Evolutionary conservation across 2,797 vertebrate genomes (phyloP).

Genomic region (Trichosurus vulpecula): DNA sequence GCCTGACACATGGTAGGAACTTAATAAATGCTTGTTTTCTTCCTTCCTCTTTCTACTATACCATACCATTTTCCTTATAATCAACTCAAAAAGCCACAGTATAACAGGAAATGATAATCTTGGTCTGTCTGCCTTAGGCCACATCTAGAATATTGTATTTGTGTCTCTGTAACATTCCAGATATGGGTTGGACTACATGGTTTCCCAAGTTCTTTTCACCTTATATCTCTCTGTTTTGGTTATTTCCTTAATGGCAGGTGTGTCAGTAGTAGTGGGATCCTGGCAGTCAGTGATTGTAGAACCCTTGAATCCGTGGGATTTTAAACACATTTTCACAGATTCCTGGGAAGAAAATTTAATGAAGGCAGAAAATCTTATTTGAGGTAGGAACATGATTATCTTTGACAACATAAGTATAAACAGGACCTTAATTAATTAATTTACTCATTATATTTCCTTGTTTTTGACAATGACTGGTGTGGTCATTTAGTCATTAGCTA

Average conservation of each 20-base stretch:
- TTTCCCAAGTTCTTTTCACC: background rate
- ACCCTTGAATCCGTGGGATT: background rate
- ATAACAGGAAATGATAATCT: background rate
- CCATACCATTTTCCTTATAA: background rate
- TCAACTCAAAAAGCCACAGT: background rate
- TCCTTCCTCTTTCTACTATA: background rate
- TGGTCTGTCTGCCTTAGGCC: background rate
- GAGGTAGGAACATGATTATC: constrained; percentile 12
- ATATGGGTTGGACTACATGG: too few relatives aligned
- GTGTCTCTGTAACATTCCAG: background rate
- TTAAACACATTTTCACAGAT: background rate
- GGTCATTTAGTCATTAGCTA: constrained; percentile 8
- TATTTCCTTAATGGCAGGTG: background rate
- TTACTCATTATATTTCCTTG: constrained; percentile 14
- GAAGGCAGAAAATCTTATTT: background rate
- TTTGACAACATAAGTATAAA: constrained; percentile 15
- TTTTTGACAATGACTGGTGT: background rate
- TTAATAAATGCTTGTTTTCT: background rate
- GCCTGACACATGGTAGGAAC: background rate
- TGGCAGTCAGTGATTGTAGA: background rate
- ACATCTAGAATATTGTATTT: background rate
- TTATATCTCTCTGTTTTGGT: background rate
- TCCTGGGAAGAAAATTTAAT: background rate
- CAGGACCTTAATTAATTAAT: background rate
- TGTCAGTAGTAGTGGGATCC: background rate